These are phyloP conservation scores for Lasioglossum oenotherae DNA, from an alignment of 2,888 invertebrate species.

Conservation along the genomic window DNA sequence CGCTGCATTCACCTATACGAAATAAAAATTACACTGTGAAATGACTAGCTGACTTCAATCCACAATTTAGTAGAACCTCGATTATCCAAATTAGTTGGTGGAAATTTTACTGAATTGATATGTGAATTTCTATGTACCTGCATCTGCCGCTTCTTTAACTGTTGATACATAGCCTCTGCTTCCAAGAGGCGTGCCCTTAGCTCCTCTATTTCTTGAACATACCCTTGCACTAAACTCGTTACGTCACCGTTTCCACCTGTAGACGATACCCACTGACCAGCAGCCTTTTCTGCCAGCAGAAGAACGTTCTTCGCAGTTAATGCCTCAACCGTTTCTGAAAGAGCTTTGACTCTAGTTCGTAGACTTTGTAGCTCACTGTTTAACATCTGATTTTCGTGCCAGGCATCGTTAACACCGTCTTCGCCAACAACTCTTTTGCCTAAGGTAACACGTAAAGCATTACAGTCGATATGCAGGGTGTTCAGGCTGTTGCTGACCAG, in stretches of 20 bases:
- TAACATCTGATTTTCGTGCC: slow-evolving; percentile 97
- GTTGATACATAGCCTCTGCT: slow-evolving; percentile 92
- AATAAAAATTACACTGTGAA: slow-evolving; percentile 19
- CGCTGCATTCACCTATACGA: slow-evolving; percentile 76
- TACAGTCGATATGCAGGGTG: background rate
- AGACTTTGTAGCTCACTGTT: slow-evolving; percentile 95
- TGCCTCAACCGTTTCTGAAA: slow-evolving; percentile 96
- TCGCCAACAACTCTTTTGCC: slow-evolving; percentile 95
- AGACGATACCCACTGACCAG: slow-evolving; percentile 87
- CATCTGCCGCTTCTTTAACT: slow-evolving; percentile 86
- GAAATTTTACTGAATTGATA: background rate
- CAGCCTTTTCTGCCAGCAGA: slow-evolving; percentile 91
- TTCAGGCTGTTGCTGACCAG: background rate
- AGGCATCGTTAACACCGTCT: slow-evolving; percentile 98
- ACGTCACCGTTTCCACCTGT: slow-evolving; percentile 85
- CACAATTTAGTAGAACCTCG: background rate
- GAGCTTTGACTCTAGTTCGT: slow-evolving; percentile 94
- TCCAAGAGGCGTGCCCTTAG: slow-evolving; percentile 95
- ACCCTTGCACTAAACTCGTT: slow-evolving; percentile 91
- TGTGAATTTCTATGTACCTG: slow-evolving; percentile 73
- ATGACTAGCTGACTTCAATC: background rate
- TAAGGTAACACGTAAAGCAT: slow-evolving; percentile 83
- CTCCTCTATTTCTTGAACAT: slow-evolving; percentile 96
- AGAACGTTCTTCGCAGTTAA: slow-evolving; percentile 93
- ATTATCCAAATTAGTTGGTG: background rate